A percentile compares a stretch with the other conserved stretches of the same genome.
These are phyloP conservation scores for Danio rerio DNA, from an alignment of 2,113 vertebrate species.

Conservation along the genomic window GRCz12tu NC_133188.1:43522501-43523000, in stretches of 20 bases:
- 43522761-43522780: neutral
- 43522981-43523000: slow-evolving; percentile 49
- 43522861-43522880: slow-evolving; percentile 28
- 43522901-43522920: slow-evolving; percentile 18
- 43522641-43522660: neutral
- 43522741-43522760: neutral
- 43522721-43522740: neutral
- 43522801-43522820: slow-evolving; percentile 3
- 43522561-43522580: too few relatives aligned
- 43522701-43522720: neutral
- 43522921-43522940: neutral
- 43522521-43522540: too few relatives aligned
- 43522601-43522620: neutral
- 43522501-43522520: too few relatives aligned
- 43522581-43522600: too few relatives aligned
- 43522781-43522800: neutral
- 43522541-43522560: too few relatives aligned
- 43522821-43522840: neutral
- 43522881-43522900: slow-evolving; percentile 29
- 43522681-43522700: neutral
- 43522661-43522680: neutral
- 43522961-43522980: neutral
- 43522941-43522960: slow-evolving; percentile 11
- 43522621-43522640: neutral
- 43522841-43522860: slow-evolving; percentile 23